phyloP scores from a whole-genome alignment of 2,888 invertebrate genomes.

The Falcaria lacertinaria region DNA sequence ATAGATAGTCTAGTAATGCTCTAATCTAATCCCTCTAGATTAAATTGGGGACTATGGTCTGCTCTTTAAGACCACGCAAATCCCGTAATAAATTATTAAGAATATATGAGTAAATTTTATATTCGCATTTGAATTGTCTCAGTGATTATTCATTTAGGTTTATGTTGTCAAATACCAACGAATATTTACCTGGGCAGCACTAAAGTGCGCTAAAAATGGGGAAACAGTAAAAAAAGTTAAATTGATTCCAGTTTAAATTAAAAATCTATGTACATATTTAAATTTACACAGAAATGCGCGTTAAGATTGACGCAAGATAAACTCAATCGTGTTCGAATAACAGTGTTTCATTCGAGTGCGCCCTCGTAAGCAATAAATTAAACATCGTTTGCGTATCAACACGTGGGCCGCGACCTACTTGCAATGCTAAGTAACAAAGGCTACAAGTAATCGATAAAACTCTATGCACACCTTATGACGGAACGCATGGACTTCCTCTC shows the following conservation, averaged over 20 bases:
- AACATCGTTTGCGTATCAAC: constrained; percentile 24
- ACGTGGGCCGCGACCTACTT: constrained; percentile 24
- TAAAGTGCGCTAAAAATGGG: constrained; percentile 75
- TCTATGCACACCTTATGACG: constrained; percentile 81
- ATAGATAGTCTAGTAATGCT: no score
- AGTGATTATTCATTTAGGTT: no score
- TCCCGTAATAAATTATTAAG: no score
- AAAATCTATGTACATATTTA: not conserved
- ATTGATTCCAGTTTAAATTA: constrained; percentile 10
- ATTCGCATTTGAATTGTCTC: no score
- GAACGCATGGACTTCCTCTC: constrained; percentile 81
- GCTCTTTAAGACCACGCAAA: no score
- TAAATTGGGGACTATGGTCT: no score
- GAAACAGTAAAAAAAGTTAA: constrained; percentile 55
- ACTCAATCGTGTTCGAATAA: constrained; percentile 25
- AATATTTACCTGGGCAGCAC: constrained; percentile 74
- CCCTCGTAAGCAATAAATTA: constrained; percentile 33
- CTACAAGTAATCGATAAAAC: constrained; percentile 39
- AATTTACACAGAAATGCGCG: not conserved
- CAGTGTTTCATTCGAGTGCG: constrained; percentile 20
- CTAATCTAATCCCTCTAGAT: no score
- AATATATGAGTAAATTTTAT: no score
- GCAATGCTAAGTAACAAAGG: constrained; percentile 18
- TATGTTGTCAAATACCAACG: constrained; percentile 27
- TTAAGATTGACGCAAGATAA: not conserved